Base-by-base conservation (phyloP, 2,888 invertebrate species). In the Stramonita haemastoma region DNA sequence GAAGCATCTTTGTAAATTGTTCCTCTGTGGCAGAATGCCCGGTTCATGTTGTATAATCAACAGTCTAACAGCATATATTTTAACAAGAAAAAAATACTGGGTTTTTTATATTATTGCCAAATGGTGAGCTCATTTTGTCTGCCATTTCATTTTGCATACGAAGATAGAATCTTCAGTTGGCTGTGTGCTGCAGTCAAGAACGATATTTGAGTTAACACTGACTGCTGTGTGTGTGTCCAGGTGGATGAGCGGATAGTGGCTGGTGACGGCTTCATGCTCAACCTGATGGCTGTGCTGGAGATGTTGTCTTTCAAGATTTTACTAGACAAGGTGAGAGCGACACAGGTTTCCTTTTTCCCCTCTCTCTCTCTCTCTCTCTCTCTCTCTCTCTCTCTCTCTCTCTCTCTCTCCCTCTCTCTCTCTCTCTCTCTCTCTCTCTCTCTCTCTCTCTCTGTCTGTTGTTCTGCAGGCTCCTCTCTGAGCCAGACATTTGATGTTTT, bases 191-290 rank as follows among this genome's bases (percentile, higher is more conserved):
- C 46, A 46, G 46, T 46, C 46, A 46, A 5, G 46, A 46, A 46
- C 46, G 8, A 46, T 46, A 46, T 46, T 46, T 46, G 46, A 46
- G 8, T 46, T 2, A 46, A 46, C 46, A 46, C 46, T 46, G 46
- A 8, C 46, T 46, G 22, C 1, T 60, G 22, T 60, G 60, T 32
- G 32, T 79, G 34, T 79, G 34, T 79, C 26, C 93, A 96, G 96
- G 98, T 97, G 66, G 98, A 99, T 95, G 98, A 98, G 94, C 97
- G 98, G 90, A 97, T 98, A 1, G 97, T 99, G 0, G 98, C 98
- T 22, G 98, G 98, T 11, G 99, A 99, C 96, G 99, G 99, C 0
- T 98, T 98, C 96, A 98, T 99, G 98, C 96, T 99, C 93, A 99
- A 99, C 96, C 96, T 99, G 32, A 97, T 99, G 94, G 98, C 98